Conservation (phyloP, 1,140 invertebrate species). For the Adelges cooleyi region DNA sequence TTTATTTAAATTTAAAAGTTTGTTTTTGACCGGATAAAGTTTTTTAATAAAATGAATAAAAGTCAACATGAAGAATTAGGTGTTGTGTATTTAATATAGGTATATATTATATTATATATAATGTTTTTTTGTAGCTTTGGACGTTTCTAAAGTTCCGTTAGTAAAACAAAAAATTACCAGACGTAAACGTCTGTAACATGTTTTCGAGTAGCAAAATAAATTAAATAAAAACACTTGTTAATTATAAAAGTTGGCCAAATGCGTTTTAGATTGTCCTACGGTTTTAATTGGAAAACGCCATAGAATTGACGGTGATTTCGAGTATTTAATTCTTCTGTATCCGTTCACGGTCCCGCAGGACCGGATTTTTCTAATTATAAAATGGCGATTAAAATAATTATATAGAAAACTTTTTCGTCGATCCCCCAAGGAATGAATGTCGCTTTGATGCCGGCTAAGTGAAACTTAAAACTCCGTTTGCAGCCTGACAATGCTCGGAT, state of each 20-base stretch:
- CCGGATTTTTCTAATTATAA: too few relatives aligned
- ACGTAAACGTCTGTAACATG: conserved; percentile 10
- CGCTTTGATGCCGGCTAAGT: too few relatives aligned
- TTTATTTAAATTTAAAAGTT: conserved; percentile 24
- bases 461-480: too few relatives aligned
- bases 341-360: too few relatives aligned
- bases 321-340: too few relatives aligned
- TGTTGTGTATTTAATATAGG: conserved; percentile 28
- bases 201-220: neutral
- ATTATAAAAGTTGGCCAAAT: conserved; percentile 9
- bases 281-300: conserved; percentile 24
- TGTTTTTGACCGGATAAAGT: conserved; percentile 21
- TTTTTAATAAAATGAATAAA: conserved; percentile 28
- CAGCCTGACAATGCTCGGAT: too few relatives aligned
- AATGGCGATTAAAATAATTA: too few relatives aligned
- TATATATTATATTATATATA: too few relatives aligned
- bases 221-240: neutral
- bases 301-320: too few relatives aligned
- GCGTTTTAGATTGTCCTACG: conserved; percentile 6
- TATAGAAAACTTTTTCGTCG: too few relatives aligned
- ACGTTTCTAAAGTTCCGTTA: neutral
- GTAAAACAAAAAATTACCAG: conserved; percentile 22
- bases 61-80: neutral
- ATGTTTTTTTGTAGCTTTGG: neutral
- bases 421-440: too few relatives aligned